Conservation (phyloP, 30 jellyfish, hydroid and myxozoan genomes). For the Calvadosia cruxmelitensis region DNA sequence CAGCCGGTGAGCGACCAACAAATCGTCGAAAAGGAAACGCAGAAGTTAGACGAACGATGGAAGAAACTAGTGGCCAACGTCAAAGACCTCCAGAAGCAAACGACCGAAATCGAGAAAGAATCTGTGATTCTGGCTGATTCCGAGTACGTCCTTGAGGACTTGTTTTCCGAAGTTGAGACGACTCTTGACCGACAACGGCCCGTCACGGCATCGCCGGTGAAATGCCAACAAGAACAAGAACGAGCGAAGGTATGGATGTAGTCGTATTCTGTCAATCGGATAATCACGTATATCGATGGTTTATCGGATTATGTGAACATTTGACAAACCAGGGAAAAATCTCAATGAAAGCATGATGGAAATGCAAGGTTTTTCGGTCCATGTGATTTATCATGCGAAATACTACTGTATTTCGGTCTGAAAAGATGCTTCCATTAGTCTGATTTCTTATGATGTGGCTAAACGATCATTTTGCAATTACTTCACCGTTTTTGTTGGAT, state of each 20-base stretch:
- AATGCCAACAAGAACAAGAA: constrained; percentile 41
- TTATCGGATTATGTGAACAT: background rate
- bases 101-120: constrained; percentile 46
- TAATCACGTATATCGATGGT: background rate
- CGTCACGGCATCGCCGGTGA: constrained; percentile 52
- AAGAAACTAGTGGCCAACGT: constrained; percentile 31
- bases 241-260: constrained; percentile 28
- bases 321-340: too few species aligned
- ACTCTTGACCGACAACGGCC: constrained; percentile 27
- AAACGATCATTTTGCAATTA: too few species aligned
- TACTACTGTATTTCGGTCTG: too few species aligned
- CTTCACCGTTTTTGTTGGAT: too few species aligned
- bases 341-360: too few species aligned
- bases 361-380: too few species aligned
- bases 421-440: too few species aligned
- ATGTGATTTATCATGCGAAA: too few species aligned
- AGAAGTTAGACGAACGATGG: constrained; percentile 35
- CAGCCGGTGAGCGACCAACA: constrained; percentile 60
- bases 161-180: constrained; percentile 43
- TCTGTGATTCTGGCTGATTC: constrained; percentile 27
- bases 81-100: constrained; percentile 44
- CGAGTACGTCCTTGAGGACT: constrained; percentile 46
- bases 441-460: too few species aligned
- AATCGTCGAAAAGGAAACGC: constrained; percentile 46
- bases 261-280: too few species aligned